Base-by-base conservation (phyloP, 2,113 vertebrate genomes). In the Nibea albiflora region DNA sequence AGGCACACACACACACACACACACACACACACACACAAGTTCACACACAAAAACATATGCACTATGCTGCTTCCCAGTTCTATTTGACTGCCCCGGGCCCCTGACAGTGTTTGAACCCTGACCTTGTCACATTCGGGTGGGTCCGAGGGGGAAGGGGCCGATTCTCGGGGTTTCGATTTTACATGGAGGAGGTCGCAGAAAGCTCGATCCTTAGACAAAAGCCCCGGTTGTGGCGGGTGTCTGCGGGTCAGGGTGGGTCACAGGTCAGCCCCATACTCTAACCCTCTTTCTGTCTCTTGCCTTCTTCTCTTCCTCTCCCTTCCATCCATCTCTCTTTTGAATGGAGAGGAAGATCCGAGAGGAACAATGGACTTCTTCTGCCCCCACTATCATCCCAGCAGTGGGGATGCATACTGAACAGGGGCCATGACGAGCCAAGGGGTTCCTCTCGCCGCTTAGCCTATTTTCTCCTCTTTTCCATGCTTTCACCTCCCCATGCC, bases 321-420 rank as follows among this genome's bases (percentile, higher is more conserved):
- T 83, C 79, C 90, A 92, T 95, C 90, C 90, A 90, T 91, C 54
- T 54, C 76, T 85, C 90, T 89, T 92, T 90, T 86, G 73, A 85
- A 86, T 73, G 49, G 63, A 89, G 85, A 95, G 91, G 92, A 96
- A 90, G 91, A 76, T 73, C 66, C 74, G 10, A 42, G 44, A 64
- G 84, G 94, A 89, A 93, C 93, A 96, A 96, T 95, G 88, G 88
- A 72, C 80, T 86, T 87, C 66, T 86, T 93, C 93, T 94, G 89
- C 92, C 92, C 91, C 20, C 77, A 49, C 90, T 92, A 94, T 94
- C 89, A 81, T 89, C 90, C 94, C 75, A 89, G 88, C 87, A 89
- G 91, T 91, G 94, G 85, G 83, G 90, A 88, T 82, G 93, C 93
- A 95, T 94, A 91, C 92, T 91, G 93, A 95, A 85, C 81, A 89